These are phyloP conservation scores for Excalfactoria chinensis DNA, from an alignment of 2,113 vertebrate species.

Conservation along the genomic window DNA sequence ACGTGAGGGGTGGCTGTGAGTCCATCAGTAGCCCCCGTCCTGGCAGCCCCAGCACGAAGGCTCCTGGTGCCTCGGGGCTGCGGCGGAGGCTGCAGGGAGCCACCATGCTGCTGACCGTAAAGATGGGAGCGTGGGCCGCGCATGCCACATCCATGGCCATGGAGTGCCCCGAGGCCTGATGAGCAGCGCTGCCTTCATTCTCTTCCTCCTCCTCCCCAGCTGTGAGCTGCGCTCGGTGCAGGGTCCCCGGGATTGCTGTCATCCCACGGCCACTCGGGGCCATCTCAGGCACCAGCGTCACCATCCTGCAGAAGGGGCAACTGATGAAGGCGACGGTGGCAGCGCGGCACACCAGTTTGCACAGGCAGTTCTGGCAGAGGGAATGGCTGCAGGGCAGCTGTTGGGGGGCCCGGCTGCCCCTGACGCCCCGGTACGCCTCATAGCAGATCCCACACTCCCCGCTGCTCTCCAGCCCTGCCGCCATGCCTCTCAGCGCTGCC, in stretches of 20 bases:
- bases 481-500: not conserved
- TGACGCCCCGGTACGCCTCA: not conserved
- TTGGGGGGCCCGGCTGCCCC: not conserved
- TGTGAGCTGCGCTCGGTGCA: fast-evolving
- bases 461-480: not conserved
- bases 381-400: conserved; percentile 60
- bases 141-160: not conserved
- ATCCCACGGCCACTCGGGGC: fast-evolving
- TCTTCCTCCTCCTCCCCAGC: not conserved
- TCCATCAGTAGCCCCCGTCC: conserved; percentile 32
- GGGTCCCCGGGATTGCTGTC: fast-evolving
- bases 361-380: conserved; percentile 64
- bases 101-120: conserved; percentile 41
- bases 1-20: conserved; percentile 26
- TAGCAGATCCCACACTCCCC: conserved; percentile 72
- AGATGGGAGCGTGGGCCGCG: not conserved
- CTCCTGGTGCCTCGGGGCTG: not conserved
- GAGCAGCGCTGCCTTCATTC: not conserved
- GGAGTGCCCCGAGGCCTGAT: not conserved
- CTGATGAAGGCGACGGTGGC: conserved; percentile 16
- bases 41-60: conserved; percentile 61
- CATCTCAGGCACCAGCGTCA: conserved; percentile 41
- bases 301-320: conserved; percentile 66
- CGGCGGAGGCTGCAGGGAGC: not conserved
- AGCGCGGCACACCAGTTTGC: conserved; percentile 6